Base-by-base conservation (phyloP, 2,113 vertebrate species). In the Cyanoramphus novaezelandiae region DNA sequence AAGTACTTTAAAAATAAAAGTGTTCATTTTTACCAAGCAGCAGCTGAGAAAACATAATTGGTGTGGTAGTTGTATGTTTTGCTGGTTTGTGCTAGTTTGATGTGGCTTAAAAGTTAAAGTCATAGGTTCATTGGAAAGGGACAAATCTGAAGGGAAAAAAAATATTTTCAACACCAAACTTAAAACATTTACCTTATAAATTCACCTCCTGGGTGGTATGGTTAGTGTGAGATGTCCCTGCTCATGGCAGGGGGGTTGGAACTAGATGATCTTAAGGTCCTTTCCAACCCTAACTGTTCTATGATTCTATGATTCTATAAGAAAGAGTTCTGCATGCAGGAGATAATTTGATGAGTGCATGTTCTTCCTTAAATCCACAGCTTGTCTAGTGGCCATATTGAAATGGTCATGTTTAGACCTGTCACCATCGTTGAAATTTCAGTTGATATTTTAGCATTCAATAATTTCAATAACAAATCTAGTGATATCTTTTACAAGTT, bases 1-100 rank as follows among this genome's bases (percentile, higher is more conserved):
- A 76, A 87, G 39, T 60, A 57, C 69, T 92, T 80, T 64, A 89
- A 95, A 94, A 93, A 92, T 78, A 86, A 91, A 71, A 39, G 39
- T 46, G 76, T 49, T 82, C 44, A 57, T 86, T 90, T 63, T 90
- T 88, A 86, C 49, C 53, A 78, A 1, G 6, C 28, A 80, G 67
- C 59, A 92, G 49, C 41, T 82, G 63, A 92, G 75, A 72, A 86
- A 91, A 93, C 85, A 85, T 85, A 76, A 84, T 85, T 72, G 7
- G 31, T 65, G 35, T 35, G 0, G 1, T 55, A 92, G 41, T 53
- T 78, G 10, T 44, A 33, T 72, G 43, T n/a, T 71, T 81, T 86
- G 6, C 27, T 87, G 31, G 16, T 39, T 71, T 85, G 9, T 0
- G 1, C 39, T 72, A 55, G 12, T 39, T 21, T 43, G 43, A 72